Conservation (phyloP, 2,888 invertebrate genomes). For the Hyalella azteca region DNA sequence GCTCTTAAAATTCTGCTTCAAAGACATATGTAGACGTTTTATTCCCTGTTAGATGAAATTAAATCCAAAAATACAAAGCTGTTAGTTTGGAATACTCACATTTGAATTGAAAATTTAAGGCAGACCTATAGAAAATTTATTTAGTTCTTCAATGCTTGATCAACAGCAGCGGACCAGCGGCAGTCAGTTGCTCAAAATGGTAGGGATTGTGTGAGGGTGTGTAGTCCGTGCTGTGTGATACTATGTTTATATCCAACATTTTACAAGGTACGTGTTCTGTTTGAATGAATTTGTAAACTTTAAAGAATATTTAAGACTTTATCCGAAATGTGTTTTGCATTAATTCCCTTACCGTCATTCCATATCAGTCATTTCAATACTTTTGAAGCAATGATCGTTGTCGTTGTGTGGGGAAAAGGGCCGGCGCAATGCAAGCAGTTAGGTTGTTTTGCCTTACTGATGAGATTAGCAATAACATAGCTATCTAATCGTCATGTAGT, state of each 20-base stretch:
- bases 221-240: conserved; percentile 13
- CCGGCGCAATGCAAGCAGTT: conserved; percentile 28
- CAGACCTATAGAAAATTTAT: not conserved
- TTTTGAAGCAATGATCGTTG: conserved; percentile 24
- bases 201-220: conserved; percentile 19
- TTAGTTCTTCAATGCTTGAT: not conserved
- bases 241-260: conserved; percentile 14
- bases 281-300: no score
- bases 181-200: conserved; percentile 30
- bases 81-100: not conserved
- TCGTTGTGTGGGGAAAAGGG: conserved; percentile 13
- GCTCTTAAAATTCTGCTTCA: not conserved
- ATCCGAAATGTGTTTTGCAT: no score
- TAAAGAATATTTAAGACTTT: no score
- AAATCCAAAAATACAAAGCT: not conserved
- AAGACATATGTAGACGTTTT: not conserved
- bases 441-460: no score
- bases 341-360: no score
- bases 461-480: no score
- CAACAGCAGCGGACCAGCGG: not conserved
- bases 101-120: no score
- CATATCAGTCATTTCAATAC: not conserved
- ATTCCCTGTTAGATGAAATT: not conserved
- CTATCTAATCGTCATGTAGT: no score
- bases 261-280: conserved; percentile 7